phyloP scores from a whole-genome alignment of 2,888 invertebrate genomes.

The Melinaea menophilus region DNA sequence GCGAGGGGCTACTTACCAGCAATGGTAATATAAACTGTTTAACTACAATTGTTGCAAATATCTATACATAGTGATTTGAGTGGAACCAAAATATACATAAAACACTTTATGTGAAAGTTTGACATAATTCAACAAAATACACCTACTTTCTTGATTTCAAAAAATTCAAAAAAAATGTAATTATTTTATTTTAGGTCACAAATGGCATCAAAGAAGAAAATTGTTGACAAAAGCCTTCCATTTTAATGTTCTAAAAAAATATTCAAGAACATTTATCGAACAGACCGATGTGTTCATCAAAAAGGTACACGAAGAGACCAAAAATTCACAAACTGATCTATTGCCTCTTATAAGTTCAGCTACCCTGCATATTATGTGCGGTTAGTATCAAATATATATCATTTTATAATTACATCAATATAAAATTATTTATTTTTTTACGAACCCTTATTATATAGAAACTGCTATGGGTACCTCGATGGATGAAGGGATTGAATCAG shows the following conservation, averaged over 20 bases:
- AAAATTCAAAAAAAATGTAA: conserved; percentile 40
- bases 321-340: conserved; percentile 48
- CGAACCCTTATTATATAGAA: conserved; percentile 41
- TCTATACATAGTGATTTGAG: conserved; percentile 54
- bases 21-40: conserved; percentile 51
- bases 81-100: too few relatives aligned
- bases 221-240: conserved; percentile 69
- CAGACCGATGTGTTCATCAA: conserved; percentile 47
- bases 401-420: neutral
- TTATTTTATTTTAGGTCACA: conserved; percentile 18
- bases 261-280: conserved; percentile 50
- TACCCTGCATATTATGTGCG: conserved; percentile 43
- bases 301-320: conserved; percentile 31
- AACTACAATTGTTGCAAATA: conserved; percentile 64
- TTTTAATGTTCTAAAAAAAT: conserved; percentile 60
- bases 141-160: too few relatives aligned
- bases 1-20: conserved; percentile 51
- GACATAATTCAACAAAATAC: too few relatives aligned
- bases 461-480: conserved; percentile 33
- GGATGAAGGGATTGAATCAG: conserved; percentile 21
- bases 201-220: conserved; percentile 65
- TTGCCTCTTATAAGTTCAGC: conserved; percentile 62
- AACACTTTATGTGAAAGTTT: too few relatives aligned
- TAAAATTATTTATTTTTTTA: conserved; percentile 1
- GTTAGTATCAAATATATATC: conserved; percentile 27